Evolutionary conservation across 1,140 invertebrate genomes (phyloP), one percentile per base, ranked within the genome.

Genomic region (Limonius californicus): DNA sequence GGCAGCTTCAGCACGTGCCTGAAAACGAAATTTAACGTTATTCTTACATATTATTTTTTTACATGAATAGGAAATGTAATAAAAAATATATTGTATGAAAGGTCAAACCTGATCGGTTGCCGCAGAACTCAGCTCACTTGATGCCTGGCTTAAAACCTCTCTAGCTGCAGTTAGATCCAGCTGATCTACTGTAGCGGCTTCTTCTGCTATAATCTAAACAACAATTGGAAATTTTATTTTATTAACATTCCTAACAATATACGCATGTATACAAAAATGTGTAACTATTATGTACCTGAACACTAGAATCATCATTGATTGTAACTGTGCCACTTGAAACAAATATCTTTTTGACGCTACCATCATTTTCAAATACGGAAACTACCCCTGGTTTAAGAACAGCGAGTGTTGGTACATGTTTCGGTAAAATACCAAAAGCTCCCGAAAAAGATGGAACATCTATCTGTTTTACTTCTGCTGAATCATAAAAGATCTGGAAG

Each of bases 381-480:
- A 99, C 88, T 57, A 99, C 89, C 42, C 98, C 98, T 53, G 98
- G 97, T 78, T 95, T 95, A 0, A 99, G 78, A 4, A 98, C 94
- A 72, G 95, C 97, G 61, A 99, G 77, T 16, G 92, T 94, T 18
- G 97, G 97, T 53, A 99, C 98, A 78, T 99, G 98, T 72, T 95
- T 91, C 1, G 97, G 92, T 55, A 99, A 80, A 76, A 99, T 98
- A 88, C 98, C 98, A 80, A 99, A 97, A 55, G 86, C 83, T 55
- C 97, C 96, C 73, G 91, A 95, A 76, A 99, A 94, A 12, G 95
- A 96, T 66, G 97, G 97, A 16, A 99, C 97, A 84, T 99, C 98
- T 27, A 99, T 87, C 84, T 99, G 97, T 73, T 89, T 94, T 1
- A 99, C 88, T 66, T 87, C 87, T 65, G 85, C 85, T 68, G 88